Conservation (phyloP, 1,140 invertebrate genomes). For the Brachionus manjavacas region DNA sequence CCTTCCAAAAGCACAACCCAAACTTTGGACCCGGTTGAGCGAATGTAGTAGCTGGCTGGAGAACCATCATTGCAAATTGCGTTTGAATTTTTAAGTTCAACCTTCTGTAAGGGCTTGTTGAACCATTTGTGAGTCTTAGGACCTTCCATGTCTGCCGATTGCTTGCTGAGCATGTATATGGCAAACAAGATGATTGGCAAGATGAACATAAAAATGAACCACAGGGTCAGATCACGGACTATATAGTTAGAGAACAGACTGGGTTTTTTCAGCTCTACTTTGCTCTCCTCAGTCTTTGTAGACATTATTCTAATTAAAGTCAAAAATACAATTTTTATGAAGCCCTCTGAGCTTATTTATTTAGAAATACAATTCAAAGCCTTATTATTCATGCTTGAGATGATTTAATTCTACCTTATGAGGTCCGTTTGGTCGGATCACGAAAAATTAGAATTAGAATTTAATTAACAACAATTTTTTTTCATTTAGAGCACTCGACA, state of each 20-base stretch:
- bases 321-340: not conserved
- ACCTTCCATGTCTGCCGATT: not conserved
- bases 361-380: not conserved
- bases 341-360: not conserved
- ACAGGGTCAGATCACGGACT: constrained; percentile 16
- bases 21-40: not conserved
- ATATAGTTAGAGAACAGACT: constrained; percentile 4
- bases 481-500: not conserved
- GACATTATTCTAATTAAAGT: not conserved
- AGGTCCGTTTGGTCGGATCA: not conserved
- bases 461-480: not conserved
- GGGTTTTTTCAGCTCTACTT: not conserved
- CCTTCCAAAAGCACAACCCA: constrained; percentile 13
- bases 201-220: constrained; percentile 30
- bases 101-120: not conserved
- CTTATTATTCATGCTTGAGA: not conserved
- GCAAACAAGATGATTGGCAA: constrained; percentile 2
- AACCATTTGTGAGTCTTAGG: not conserved
- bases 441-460: not conserved
- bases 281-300: not conserved
- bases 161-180: not conserved
- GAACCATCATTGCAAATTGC: constrained; percentile 23
- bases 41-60: constrained; percentile 6
- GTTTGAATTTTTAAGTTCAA: not conserved
- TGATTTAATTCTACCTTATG: not conserved